Percentiles rank a stretch among this genome's conserved stretches.
Evolutionary conservation across 2,113 vertebrate species (phyloP).

Genomic region (Lepisosteus oculatus): DNA sequence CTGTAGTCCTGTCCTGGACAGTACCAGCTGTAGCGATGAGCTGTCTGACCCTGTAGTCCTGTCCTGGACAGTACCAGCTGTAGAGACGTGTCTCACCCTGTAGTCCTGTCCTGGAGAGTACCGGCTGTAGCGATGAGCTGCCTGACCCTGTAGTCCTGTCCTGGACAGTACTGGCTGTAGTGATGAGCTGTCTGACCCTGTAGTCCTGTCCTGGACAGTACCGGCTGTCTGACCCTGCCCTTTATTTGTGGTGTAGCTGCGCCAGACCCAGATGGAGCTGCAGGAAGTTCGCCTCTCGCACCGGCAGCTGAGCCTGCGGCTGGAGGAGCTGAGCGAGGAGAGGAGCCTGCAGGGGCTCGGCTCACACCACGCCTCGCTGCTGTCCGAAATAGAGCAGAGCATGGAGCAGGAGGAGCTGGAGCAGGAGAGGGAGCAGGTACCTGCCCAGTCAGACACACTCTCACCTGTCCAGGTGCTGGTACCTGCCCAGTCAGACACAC

Average conservation of each 20-base stretch:
- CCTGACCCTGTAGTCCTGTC: not conserved
- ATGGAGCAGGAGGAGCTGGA: constrained; percentile 98
- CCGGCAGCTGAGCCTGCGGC: constrained; percentile 77
- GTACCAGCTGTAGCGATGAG: too few species aligned
- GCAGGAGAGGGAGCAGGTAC: constrained; percentile 94
- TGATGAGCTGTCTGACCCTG: not conserved
- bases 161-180: not conserved
- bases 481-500: too few species aligned
- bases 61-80: too few species aligned
- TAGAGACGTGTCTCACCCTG: too few species aligned
- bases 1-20: too few species aligned
- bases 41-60: too few species aligned
- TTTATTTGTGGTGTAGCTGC: constrained; percentile 63
- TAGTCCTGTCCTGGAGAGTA: too few species aligned
- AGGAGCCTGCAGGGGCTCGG: constrained; percentile 80
- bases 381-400: constrained; percentile 96
- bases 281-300: constrained; percentile 86
- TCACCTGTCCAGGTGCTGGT: not conserved
- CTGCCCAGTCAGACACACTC: not conserved
- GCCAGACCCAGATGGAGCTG: constrained; percentile 88
- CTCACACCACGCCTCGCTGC: constrained; percentile 80
- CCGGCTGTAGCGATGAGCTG: not conserved
- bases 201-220: not conserved
- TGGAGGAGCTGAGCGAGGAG: constrained; percentile 88
- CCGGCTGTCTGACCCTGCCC: not conserved